These are phyloP conservation scores for Ctenomys sociabilis DNA, from an alignment of 2,113 vertebrate genomes.

Conservation along the genomic window DNA sequence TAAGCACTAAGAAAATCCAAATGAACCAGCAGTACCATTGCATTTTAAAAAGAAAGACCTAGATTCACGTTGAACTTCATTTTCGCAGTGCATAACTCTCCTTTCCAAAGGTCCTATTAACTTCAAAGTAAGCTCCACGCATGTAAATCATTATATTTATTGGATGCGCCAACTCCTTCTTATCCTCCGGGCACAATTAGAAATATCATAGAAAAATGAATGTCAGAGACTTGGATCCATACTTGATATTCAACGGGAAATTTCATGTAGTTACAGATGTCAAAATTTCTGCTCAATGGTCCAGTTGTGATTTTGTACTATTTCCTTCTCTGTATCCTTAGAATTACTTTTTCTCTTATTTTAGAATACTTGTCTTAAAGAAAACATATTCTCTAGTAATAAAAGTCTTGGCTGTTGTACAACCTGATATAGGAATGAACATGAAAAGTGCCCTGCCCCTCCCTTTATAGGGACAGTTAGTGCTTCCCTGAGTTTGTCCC, in stretches of 20 bases:
- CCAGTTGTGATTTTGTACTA: slow-evolving; percentile 52
- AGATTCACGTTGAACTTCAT: slow-evolving; percentile 59
- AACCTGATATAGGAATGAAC: slow-evolving; percentile 34
- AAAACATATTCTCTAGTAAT: slow-evolving; percentile 47
- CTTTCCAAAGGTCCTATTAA: slow-evolving; percentile 80
- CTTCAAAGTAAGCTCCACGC: slow-evolving; percentile 80
- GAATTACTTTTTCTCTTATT: slow-evolving; percentile 63
- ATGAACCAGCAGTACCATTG: slow-evolving; percentile 62
- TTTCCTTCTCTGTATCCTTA: slow-evolving; percentile 59
- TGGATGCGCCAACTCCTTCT: slow-evolving; percentile 79
- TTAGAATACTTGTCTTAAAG: slow-evolving; percentile 60
- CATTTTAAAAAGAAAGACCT: slow-evolving; percentile 75
- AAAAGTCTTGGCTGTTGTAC: slow-evolving; percentile 14
- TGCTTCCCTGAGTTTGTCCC: slow-evolving; percentile 27
- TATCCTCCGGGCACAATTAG: slow-evolving; percentile 82
- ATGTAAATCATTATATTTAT: slow-evolving; percentile 84
- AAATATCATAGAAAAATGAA: slow-evolving; percentile 82
- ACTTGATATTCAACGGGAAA: slow-evolving; percentile 80
- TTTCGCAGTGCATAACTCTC: slow-evolving; percentile 63
- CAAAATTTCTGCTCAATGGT: slow-evolving; percentile 74
- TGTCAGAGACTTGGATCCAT: slow-evolving; percentile 78
- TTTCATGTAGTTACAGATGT: slow-evolving; percentile 76
- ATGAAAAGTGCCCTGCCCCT: not conserved
- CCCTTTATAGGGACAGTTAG: slow-evolving; percentile 7
- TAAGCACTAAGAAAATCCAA: slow-evolving; percentile 77